Base-by-base conservation (phyloP, 2,888 invertebrate genomes). In the Imbricaverruca yamaguchii region DNA sequence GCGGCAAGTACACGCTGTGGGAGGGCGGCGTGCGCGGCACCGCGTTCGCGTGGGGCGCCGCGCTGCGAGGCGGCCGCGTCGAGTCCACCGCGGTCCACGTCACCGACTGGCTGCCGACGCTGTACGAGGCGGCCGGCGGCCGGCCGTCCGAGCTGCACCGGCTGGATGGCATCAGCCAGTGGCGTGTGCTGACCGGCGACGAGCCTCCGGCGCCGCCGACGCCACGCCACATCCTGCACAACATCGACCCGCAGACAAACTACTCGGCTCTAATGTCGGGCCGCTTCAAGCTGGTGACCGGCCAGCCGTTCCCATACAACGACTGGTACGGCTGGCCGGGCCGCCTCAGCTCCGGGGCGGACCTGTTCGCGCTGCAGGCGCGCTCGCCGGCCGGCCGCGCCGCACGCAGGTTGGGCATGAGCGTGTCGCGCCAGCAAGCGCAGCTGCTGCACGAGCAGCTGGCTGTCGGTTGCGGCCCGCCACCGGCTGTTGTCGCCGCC, bases 11-110 rank as follows among this genome's bases (percentile, higher is more conserved):
- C 74, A 77, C 96, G 0, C 87, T 96, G n/a, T n/a, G 95, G 93
- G 97, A 98, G 89, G 97, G 98, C 56, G 97, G 96, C 0, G 91
- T 96, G 0, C 90, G 96, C 63, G 95, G 93, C 6, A 92, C 92
- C 0, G 94, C 91, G 0, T 88, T 94, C 10, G 85, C 97, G 67
- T 96, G 95, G 93, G 93, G 93, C 83, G 92, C 93, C 0, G 83
- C 87, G 10, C 88, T 88, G 21, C 84, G 80, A 85, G 84, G 13
- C 83, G 85, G 12, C 85, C 86, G 10, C 80, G 82, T n/a, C 85
- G 86, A 0, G 86, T 86, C 7, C 83, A 85, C 53, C 85, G 87
- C 67, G 84, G 84, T 87, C 67, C 87, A 88, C 80, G 87, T 88
- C n/a, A 85, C 86, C 81, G 88, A 88, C 83, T 87, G 87, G 87